phyloP scores from a whole-genome alignment of 1,140 invertebrate genomes.

The Drosophila obscura region DNA sequence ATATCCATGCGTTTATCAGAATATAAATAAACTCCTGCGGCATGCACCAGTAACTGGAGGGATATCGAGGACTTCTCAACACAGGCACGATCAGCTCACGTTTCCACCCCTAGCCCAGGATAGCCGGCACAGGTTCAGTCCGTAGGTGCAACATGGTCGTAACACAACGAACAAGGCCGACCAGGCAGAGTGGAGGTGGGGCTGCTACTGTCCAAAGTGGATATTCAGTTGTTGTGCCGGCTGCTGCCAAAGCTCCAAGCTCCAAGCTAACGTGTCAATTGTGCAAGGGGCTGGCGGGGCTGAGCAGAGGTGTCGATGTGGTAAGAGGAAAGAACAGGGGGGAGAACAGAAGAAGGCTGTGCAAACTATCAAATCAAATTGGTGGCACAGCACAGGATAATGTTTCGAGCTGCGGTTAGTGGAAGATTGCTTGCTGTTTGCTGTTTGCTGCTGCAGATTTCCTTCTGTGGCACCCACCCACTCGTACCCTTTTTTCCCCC shows the following conservation, averaged over 20 bases:
- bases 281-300: conserved; percentile 29
- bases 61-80: background rate
- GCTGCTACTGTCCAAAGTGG: conserved; percentile 41
- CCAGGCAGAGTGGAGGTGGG: conserved; percentile 21
- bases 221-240: conserved; percentile 64
- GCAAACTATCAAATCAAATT: conserved; percentile 79
- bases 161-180: conserved; percentile 65
- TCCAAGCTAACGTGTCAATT: conserved; percentile 78
- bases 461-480: conserved; percentile 30
- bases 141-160: conserved; percentile 77
- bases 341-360: conserved; percentile 32
- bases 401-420: conserved; percentile 78
- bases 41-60: too few species aligned
- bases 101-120: conserved; percentile 11
- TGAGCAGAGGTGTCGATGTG: background rate
- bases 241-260: conserved; percentile 65
- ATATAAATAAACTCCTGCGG: too few species aligned
- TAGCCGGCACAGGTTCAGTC: conserved; percentile 28
- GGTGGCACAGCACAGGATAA: conserved; percentile 81
- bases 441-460: conserved; percentile 49
- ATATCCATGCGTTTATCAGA: too few species aligned
- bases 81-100: conserved; percentile 25
- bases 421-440: conserved; percentile 55
- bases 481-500: conserved; percentile 8
- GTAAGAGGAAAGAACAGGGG: background rate